Evolutionary conservation across 2,888 invertebrate species (phyloP).

Genomic region (Euzetes globulus): DNA sequence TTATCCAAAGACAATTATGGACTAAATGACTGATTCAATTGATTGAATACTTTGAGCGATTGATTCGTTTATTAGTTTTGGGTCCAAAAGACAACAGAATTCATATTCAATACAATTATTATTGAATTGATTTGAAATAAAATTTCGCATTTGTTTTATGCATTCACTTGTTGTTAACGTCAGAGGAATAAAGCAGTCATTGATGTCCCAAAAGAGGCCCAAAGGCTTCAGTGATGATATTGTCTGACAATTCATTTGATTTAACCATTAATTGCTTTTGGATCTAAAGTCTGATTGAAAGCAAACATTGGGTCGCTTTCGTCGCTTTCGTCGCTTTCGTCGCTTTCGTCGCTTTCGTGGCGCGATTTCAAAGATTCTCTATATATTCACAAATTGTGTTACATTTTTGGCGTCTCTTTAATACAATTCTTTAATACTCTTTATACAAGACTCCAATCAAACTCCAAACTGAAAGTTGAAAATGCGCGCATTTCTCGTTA

Average conservation of each 20-base stretch:
- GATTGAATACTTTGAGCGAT: not conserved
- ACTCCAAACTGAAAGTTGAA: too few species aligned
- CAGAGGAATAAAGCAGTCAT: not conserved
- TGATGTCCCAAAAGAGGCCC: constrained; percentile 1
- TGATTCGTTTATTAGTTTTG: not conserved
- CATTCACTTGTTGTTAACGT: not conserved
- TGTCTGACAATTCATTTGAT: not conserved
- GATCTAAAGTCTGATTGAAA: too few species aligned
- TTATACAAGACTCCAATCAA: too few species aligned
- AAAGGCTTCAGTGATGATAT: not conserved
- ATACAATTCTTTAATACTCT: too few species aligned
- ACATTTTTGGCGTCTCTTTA: too few species aligned
- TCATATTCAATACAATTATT: constrained; percentile 15
- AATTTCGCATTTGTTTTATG: not conserved
- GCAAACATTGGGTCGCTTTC: too few species aligned
- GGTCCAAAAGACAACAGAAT: not conserved
- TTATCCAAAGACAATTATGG: not conserved
- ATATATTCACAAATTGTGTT: not conserved
- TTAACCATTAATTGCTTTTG: too few species aligned
- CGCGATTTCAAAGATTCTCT: not conserved
- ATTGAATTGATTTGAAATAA: not conserved
- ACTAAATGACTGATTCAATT: not conserved
- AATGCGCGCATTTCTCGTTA: too few species aligned
- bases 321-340: too few species aligned
- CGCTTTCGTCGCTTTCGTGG: too few species aligned